A percentile compares a stretch with the other conserved stretches of the same genome.
These are phyloP conservation scores for Hedya salicella DNA, from an alignment of 2,888 invertebrate species.

Conservation along the genomic window DNA sequence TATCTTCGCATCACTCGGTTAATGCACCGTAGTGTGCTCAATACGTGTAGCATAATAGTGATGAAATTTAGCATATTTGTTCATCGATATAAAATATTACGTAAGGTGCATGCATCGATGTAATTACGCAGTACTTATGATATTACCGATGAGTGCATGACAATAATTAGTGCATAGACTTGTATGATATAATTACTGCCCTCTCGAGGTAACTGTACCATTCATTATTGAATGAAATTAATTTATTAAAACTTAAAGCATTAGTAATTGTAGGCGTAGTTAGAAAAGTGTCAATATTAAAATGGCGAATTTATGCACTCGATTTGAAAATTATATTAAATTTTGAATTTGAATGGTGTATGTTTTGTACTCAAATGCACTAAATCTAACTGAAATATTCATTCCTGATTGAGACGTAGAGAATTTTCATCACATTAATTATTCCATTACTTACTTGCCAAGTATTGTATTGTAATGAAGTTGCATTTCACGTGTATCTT, in stretches of 20 bases:
- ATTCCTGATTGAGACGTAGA: slow-evolving; percentile 44
- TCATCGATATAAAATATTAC: slow-evolving; percentile 37
- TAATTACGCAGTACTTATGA: slow-evolving; percentile 30
- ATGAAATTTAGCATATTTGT: slow-evolving; percentile 28
- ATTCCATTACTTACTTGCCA: slow-evolving; percentile 72
- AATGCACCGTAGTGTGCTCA: slow-evolving; percentile 42
- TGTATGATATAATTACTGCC: slow-evolving; percentile 56
- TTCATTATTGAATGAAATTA: neutral
- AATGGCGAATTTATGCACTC: slow-evolving; percentile 20
- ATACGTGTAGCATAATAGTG: slow-evolving; percentile 46
- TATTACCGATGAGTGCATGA: slow-evolving; percentile 71
- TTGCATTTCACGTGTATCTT: slow-evolving; percentile 61
- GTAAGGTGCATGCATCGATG: slow-evolving; percentile 27
- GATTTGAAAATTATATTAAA: slow-evolving; percentile 14
- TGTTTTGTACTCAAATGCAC: slow-evolving; percentile 30
- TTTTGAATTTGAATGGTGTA: slow-evolving; percentile 20
- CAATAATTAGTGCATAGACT: slow-evolving; percentile 79
- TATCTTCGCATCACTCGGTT: slow-evolving; percentile 13
- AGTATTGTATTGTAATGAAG: slow-evolving; percentile 61
- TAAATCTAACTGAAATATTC: slow-evolving; percentile 40
- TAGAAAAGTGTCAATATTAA: slow-evolving; percentile 27
- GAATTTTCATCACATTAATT: slow-evolving; percentile 45
- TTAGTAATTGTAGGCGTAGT: slow-evolving; percentile 29
- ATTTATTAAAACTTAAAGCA: slow-evolving; percentile 9
- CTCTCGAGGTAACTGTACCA: slow-evolving; percentile 3